Evolutionary conservation across 2,113 vertebrate genomes (phyloP).

Genomic region (Phasianus colchicus): DNA sequence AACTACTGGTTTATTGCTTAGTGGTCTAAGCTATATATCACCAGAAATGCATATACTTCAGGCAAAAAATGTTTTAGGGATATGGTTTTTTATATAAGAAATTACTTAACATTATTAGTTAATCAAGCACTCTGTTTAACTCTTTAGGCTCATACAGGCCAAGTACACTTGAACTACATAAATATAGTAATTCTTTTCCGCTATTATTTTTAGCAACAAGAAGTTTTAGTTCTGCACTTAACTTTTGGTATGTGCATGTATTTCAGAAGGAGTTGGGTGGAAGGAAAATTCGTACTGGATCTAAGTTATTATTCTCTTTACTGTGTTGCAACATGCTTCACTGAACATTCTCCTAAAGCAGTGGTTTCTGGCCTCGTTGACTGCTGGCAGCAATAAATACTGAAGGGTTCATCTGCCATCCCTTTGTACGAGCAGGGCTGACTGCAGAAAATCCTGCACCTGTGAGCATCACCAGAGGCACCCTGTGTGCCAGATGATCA

Average conservation of each 20-base stretch:
- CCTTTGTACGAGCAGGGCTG: neutral
- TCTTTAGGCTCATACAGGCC: neutral
- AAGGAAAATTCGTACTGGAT: neutral
- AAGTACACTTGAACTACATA: neutral
- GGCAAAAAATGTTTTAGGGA: neutral
- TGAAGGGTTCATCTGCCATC: neutral
- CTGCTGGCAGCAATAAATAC: neutral
- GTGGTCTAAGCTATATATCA: neutral
- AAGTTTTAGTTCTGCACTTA: neutral
- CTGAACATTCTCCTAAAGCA: neutral
- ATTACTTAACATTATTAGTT: neutral
- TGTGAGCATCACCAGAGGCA: neutral
- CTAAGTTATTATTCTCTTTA: neutral
- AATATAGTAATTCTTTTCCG: neutral
- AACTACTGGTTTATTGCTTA: neutral
- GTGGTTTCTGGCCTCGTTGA: neutral
- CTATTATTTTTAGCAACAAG: neutral
- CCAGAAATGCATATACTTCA: neutral
- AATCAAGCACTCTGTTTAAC: neutral
- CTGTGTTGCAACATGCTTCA: neutral
- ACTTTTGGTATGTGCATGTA: neutral
- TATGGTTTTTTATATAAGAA: neutral
- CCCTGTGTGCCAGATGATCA: fast-evolving
- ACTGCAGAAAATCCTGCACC: neutral
- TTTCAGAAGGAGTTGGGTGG: neutral